These are phyloP conservation scores for Thermophis baileyi DNA, from an alignment of 2,113 vertebrate genomes.

Conservation along the genomic window DNA sequence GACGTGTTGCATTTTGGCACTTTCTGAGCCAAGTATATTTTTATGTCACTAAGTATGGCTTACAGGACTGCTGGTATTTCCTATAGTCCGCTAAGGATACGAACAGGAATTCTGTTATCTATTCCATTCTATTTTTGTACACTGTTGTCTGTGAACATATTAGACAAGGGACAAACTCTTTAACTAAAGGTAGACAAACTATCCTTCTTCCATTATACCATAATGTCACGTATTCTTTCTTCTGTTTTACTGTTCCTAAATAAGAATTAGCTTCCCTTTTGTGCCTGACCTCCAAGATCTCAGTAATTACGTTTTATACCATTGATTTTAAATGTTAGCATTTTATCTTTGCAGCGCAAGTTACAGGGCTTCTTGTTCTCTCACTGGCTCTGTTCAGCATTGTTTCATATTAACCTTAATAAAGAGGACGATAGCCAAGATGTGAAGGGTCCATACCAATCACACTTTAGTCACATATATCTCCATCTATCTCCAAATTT, in stretches of 20 bases:
- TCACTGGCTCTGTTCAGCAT: not conserved
- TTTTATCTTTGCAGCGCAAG: not conserved
- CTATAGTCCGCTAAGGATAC: not conserved
- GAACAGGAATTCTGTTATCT: not conserved
- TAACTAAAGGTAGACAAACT: not conserved
- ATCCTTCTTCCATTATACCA: not conserved
- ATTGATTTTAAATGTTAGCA: not conserved
- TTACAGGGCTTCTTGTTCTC: not conserved
- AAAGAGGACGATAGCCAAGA: not conserved
- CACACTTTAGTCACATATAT: not conserved
- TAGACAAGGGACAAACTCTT: not conserved
- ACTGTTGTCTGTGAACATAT: not conserved
- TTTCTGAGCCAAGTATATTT: not conserved
- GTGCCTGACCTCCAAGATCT: not conserved
- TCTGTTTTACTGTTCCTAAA: not conserved
- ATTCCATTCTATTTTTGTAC: not conserved
- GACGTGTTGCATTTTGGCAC: constrained; percentile 2
- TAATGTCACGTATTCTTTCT: not conserved
- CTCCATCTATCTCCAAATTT: not conserved
- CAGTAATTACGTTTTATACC: not conserved
- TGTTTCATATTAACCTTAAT: not conserved
- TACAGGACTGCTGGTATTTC: not conserved
- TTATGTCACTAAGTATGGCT: not conserved
- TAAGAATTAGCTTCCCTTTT: not conserved
- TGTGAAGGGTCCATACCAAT: not conserved